Evolutionary conservation across 2,888 invertebrate species (phyloP), one percentile per base, ranked within the genome.

Genomic region (Oxystoma pomonae): DNA sequence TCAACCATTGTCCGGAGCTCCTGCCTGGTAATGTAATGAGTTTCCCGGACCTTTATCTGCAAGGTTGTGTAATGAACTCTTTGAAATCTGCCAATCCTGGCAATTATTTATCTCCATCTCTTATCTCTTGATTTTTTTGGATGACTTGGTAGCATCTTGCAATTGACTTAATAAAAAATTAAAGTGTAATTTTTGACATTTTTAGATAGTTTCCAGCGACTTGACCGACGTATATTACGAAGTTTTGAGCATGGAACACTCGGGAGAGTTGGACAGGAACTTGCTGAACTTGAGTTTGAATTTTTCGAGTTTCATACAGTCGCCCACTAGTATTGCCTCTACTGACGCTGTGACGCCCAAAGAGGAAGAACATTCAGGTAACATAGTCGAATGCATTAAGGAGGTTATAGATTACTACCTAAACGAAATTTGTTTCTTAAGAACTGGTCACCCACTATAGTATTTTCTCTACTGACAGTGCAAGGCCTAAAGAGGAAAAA

Each of bases 291-390:
- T 91, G 71, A 89, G 89, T 62, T 80, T 90, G 68, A 90, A 89
- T 67, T 81, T 91, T 68, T 88, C 90, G 16, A 90, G 87, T 69
- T 79, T 91, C 68, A 85, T 91, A 73, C 87, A 89, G 55, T 90
- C 91, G 22, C 89, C 90, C 59, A 7, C 35, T 12, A 86, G 89
- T 71, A 84, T 90, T 62, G 84, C 85, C 35, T 88, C 89, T 66
- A 89, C 91, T 50, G 90, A 90, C 70, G 88, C 90, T 55, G 85
- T 90, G 1, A 90, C 90, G 16, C 90, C 90, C 0, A 88, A 89
- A 57, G 90, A 91, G 71, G 90, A 90, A 72, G 82, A 82, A 20
- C 85, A 63, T 70, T 90, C 90, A 59, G 90, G 89, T 88, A 78
- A 69, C n/a, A n/a, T n/a, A n/a, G n/a, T n/a, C n/a, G n/a, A n/a